Evolutionary conservation across 2,113 vertebrate genomes (phyloP), one percentile per base, ranked within the genome.

Genomic region (Laticauda colubrina): DNA sequence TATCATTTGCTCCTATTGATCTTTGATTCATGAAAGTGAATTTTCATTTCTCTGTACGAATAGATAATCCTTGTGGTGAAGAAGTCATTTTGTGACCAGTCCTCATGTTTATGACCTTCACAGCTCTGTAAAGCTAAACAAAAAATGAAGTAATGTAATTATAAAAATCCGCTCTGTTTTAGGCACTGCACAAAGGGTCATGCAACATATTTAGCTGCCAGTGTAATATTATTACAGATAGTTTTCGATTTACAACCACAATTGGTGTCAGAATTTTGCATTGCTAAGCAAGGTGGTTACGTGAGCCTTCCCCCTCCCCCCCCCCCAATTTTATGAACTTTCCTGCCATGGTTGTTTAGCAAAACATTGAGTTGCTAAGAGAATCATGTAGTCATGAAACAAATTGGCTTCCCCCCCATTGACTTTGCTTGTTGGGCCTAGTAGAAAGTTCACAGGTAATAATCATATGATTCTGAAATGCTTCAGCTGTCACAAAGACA

Each of bases 221-320:
- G 14, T n/a, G 29, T 69, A 69, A 69, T 69, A 34, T 5, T 34
- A 34, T 69, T 34, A 34, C 29, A n/a, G 29, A 4, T 64, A 2
- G 26, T 69, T 69, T 69, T 69, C 5, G 4, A 69, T 69, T 69
- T 69, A 15, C 12, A 61, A 10, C 57, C 59, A 61, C 24, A 26
- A 61, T 26, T 61, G 24, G 59, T 24, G 11, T 23, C 24, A 69
- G 64, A 69, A 69, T 69, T 15, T 69, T 69, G 14, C 29, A 18
- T 15, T 69, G 29, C 12, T 69, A 69, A 5, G 7, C 4, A 69
- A 69, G 64, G 4, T 69, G 29, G 29, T 18, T 64, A n/a, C 29
- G 4, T 34, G 4, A n/a, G 2, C 2, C 1, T 2, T 1, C 12
- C 2, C 29, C 0, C 4, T 2, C 4, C 12, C 2, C 29, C 0